phyloP scores from a whole-genome alignment of 2,888 invertebrate species.

The Limnephilus marmoratus region DNA sequence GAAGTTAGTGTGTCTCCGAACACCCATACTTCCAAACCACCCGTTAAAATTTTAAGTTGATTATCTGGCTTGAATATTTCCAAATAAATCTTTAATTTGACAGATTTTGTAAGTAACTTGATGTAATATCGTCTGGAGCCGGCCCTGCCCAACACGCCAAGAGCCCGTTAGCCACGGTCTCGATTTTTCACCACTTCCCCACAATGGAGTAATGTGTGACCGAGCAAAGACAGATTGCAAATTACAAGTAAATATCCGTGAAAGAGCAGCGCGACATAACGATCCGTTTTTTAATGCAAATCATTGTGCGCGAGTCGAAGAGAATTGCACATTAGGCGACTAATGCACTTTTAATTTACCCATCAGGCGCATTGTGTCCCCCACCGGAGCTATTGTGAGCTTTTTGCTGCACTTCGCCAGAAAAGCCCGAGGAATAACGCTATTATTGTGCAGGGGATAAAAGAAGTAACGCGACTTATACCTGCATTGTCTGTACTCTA shows the following conservation, averaged over 20 bases:
- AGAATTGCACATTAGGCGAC: constrained; percentile 63
- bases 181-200: constrained; percentile 60
- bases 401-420: constrained; percentile 28
- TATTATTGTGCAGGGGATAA: not conserved
- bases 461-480: not conserved
- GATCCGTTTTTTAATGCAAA: constrained; percentile 57
- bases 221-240: constrained; percentile 66
- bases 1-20: no score
- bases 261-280: constrained; percentile 61
- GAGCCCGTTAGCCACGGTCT: constrained; percentile 56
- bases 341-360: constrained; percentile 66
- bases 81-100: no score
- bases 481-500: not conserved
- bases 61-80: no score
- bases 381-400: not conserved
- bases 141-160: not conserved
- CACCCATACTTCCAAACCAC: no score
- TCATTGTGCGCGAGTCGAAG: constrained; percentile 51
- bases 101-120: no score
- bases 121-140: not conserved
- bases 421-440: constrained; percentile 1
- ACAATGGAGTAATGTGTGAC: constrained; percentile 66
- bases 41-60: no score
- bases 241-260: constrained; percentile 63
- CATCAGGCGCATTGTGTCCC: constrained; percentile 59